Evolutionary conservation across 2,888 invertebrate species (phyloP), one percentile per base, ranked within the genome.

Genomic region (Rhopalosiphum nymphaeae): DNA sequence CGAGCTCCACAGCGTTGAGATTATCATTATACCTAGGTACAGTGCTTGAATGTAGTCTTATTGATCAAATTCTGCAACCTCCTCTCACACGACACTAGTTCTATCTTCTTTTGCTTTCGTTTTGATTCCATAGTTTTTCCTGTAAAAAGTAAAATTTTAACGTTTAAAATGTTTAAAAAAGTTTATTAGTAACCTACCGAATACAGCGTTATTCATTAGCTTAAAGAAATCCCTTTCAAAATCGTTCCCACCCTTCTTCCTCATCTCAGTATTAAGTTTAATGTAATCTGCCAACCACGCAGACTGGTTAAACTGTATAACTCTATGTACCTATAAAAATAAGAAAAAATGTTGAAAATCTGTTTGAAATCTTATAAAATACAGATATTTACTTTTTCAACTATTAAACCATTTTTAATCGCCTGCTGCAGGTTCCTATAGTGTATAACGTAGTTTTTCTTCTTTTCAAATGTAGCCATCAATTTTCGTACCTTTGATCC

Each of bases 401-500:
- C 78, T 13, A 78, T n/a, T 91, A 92, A 91, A 95, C 95, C 44
- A 95, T 94, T 0, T 91, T 61, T 42, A 91, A 67, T 36, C 0
- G 44, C 42, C 44, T 91, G 61, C 26, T 44, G 11, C 11, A 92
- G 42, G 11, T 92, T 92, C 61, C 25, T 56, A 36, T 29, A n/a
- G 26, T 57, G 49, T 90, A 85, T 44, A 78, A 46, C 56, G n/a
- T 78, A 78, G 5, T n/a, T 61, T 9, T 9, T 9, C 49, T 49
- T 49, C 9, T 9, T 10, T 0, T 10, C 10, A 9, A 49, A 49
- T 10, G 10, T 49, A 0, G 9, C 10, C 10, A 49, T 9, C 49
- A 49, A 49, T 11, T 49, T 49, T 11, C 49, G 9, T 0, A 49
- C 49, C 49, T 49, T 49, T 10, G 49, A 49, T 10, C 49, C 49